These are phyloP conservation scores for Amphipoea lucens DNA, from an alignment of 2,888 invertebrate species.

Conservation along the genomic window DNA sequence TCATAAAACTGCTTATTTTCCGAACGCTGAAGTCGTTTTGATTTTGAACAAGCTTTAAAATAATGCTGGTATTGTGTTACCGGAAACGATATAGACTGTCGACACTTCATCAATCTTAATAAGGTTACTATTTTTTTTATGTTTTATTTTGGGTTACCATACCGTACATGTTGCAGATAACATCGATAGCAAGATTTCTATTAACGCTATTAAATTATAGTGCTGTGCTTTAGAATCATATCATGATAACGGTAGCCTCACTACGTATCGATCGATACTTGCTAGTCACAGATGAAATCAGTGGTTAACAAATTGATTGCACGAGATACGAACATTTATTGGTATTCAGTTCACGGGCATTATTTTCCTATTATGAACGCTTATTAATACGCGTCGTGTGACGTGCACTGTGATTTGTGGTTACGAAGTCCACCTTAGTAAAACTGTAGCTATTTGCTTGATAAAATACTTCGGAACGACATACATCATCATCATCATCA, in stretches of 20 bases:
- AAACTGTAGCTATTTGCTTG: conserved; percentile 12
- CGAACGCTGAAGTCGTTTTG: background rate
- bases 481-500: no score
- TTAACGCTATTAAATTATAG: conserved; percentile 47
- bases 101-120: conserved; percentile 13
- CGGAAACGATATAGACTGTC: conserved; percentile 6
- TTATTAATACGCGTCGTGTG: conserved; percentile 52
- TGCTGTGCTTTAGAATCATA: conserved; percentile 30
- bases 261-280: conserved; percentile 28
- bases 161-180: conserved; percentile 17
- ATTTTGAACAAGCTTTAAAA: conserved; percentile 5
- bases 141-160: background rate
- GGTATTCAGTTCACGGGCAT: conserved; percentile 67
- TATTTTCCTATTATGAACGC: conserved; percentile 50
- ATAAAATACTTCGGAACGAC: background rate
- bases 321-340: conserved; percentile 49
- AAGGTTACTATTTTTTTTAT: background rate
- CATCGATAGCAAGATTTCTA: conserved; percentile 29
- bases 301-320: conserved; percentile 54
- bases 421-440: conserved; percentile 25
- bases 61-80: conserved; percentile 17
- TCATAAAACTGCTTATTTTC: background rate
- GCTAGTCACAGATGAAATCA: conserved; percentile 36
- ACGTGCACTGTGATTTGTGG: conserved; percentile 36
- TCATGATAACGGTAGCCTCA: conserved; percentile 32